Conservation (phyloP, 2,888 invertebrate species). For the Conchocele bisecta region DNA sequence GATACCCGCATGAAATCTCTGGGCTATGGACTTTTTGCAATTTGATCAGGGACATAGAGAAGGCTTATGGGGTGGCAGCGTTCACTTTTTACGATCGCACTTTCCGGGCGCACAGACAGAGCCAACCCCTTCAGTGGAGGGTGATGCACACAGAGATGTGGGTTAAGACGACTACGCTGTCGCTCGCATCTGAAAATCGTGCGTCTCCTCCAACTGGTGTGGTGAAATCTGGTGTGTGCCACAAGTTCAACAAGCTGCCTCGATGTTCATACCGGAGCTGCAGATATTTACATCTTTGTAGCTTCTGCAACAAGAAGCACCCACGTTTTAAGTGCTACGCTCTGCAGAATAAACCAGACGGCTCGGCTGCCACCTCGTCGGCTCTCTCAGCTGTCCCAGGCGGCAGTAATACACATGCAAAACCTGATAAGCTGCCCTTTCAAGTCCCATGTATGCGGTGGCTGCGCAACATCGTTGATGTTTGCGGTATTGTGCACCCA, state of each 20-base stretch:
- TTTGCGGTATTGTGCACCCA: too few species aligned
- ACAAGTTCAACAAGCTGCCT: constrained; percentile 3
- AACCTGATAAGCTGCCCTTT: too few species aligned
- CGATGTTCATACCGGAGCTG: not conserved
- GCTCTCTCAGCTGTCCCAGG: too few species aligned
- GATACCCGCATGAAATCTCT: not conserved
- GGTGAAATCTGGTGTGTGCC: not conserved
- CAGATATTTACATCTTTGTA: too few species aligned
- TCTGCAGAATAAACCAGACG: too few species aligned
- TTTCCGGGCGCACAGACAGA: not conserved
- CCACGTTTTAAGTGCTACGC: too few species aligned
- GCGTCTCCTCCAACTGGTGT: not conserved
- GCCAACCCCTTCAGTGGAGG: not conserved
- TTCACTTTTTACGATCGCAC: not conserved
- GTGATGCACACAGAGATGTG: not conserved
- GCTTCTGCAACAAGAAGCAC: too few species aligned
- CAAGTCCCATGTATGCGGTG: too few species aligned
- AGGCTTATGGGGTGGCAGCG: not conserved
- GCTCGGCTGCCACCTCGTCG: too few species aligned
- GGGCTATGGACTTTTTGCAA: not conserved
- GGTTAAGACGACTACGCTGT: not conserved
- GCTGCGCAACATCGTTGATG: too few species aligned
- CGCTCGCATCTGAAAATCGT: not conserved
- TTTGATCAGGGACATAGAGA: not conserved
- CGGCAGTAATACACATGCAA: too few species aligned